Evolutionary conservation across 2,797 vertebrate species (phyloP).

Genomic region (Paedocypris micromegethes): DNA sequence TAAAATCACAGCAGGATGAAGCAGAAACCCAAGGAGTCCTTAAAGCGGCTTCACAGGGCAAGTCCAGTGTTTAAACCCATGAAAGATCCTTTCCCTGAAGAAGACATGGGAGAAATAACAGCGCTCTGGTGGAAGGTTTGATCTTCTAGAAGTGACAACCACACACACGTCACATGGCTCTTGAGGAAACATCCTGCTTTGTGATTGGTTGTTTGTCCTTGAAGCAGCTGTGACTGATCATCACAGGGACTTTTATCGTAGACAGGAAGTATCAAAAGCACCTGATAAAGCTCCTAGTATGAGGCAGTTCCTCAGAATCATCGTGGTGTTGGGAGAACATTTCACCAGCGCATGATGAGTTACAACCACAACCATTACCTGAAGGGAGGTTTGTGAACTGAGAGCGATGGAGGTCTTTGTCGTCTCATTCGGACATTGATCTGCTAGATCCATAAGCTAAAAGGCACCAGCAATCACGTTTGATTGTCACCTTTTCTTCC

Average conservation of each 20-base stretch:
- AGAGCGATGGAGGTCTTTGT: neutral
- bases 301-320: conserved; percentile 16
- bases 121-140: too few species aligned
- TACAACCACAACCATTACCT: neutral
- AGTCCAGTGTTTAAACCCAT: neutral
- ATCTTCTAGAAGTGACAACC: too few species aligned
- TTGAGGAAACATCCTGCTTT: conserved; percentile 19
- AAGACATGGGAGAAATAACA: neutral
- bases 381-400: neutral
- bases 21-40: conserved; percentile 5
- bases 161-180: conserved; percentile 34
- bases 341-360: too few species aligned
- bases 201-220: conserved; percentile 14
- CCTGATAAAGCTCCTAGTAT: conserved; percentile 25
- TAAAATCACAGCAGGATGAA: conserved; percentile 35
- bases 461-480: conserved; percentile 39
- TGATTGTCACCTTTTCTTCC: conserved; percentile 69
- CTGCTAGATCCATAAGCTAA: neutral
- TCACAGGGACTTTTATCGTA: conserved; percentile 32
- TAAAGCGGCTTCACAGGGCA: conserved; percentile 14
- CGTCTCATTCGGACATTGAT: too few species aligned
- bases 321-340: neutral
- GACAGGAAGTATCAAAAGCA: conserved; percentile 43
- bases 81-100: neutral
- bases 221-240: conserved; percentile 49